Evolutionary conservation across 2,888 invertebrate species (phyloP).

Genomic region (Himalopsyche kuldschensis): DNA sequence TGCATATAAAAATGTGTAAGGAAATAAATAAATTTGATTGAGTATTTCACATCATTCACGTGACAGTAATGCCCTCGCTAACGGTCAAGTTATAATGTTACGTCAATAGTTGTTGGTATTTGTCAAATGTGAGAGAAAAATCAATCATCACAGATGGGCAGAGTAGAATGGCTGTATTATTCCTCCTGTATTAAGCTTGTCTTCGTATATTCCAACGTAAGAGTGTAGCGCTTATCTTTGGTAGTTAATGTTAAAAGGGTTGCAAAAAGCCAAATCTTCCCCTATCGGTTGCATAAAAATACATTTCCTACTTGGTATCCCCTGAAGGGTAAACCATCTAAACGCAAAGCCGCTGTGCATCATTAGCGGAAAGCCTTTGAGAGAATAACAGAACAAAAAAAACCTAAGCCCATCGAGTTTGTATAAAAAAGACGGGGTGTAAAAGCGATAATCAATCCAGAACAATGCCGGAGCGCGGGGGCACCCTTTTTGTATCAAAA

Average conservation of each 20-base stretch:
- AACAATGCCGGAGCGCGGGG: neutral
- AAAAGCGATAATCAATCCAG: neutral
- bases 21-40: too few species aligned
- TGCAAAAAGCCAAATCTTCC: neutral
- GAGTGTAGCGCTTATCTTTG: too few species aligned
- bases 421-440: neutral
- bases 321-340: neutral
- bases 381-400: neutral
- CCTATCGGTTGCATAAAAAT: neutral
- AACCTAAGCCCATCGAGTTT: neutral
- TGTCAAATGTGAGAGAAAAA: too few species aligned
- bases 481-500: neutral
- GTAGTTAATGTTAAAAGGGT: neutral
- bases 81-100: too few species aligned
- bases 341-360: neutral
- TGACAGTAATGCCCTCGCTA: too few species aligned
- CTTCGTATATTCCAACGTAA: too few species aligned
- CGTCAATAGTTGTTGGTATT: too few species aligned
- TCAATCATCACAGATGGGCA: too few species aligned
- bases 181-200: too few species aligned
- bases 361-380: constrained; percentile 1
- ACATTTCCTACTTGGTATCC: neutral
- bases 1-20: too few species aligned
- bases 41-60: too few species aligned
- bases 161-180: too few species aligned